Conservation (phyloP, 1,140 invertebrate species). For the Dufourea novaeangliae region DNA sequence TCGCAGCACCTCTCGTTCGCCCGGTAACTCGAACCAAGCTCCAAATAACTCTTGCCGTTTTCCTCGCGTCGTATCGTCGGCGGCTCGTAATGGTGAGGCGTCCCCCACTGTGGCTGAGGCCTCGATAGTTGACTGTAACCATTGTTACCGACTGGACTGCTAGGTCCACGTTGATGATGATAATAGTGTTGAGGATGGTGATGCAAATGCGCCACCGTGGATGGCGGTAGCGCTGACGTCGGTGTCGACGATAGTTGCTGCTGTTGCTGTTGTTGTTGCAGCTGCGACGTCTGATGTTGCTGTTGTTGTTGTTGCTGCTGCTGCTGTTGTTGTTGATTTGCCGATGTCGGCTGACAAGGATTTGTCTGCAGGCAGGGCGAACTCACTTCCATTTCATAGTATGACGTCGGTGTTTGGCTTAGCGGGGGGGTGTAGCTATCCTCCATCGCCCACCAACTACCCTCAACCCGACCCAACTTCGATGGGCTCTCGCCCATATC, state of each 20-base stretch:
- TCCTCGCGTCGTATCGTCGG: slow-evolving; percentile 93
- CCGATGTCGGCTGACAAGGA: slow-evolving; percentile 64
- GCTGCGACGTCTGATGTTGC: slow-evolving; percentile 26
- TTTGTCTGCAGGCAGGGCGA: slow-evolving; percentile 70
- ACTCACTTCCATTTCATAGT: slow-evolving; percentile 75
- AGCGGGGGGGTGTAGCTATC: slow-evolving; percentile 72
- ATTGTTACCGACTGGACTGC: slow-evolving; percentile 63
- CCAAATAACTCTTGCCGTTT: slow-evolving; percentile 94
- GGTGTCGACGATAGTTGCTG: slow-evolving; percentile 59
- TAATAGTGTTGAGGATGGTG: slow-evolving; percentile 66
- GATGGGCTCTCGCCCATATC: slow-evolving; percentile 79
- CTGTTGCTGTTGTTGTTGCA: slow-evolving; percentile 55
- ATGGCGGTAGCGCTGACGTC: slow-evolving; percentile 47
- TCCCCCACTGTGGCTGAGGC: slow-evolving; percentile 80
- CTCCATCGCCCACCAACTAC: slow-evolving; percentile 80
- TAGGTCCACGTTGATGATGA: slow-evolving; percentile 67
- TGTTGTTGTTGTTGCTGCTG: slow-evolving; percentile 63
- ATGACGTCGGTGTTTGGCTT: slow-evolving; percentile 68
- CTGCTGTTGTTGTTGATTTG: slow-evolving; percentile 52
- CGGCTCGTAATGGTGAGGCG: slow-evolving; percentile 83
- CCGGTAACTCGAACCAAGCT: slow-evolving; percentile 87
- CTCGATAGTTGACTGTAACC: slow-evolving; percentile 77
- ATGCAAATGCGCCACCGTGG: slow-evolving; percentile 60
- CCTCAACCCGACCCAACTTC: slow-evolving; percentile 78
- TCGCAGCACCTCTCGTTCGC: slow-evolving; percentile 87